Percentiles rank a stretch among this genome's conserved stretches.
Conservation (phyloP, 2,797 vertebrate species). For the Dallia pectoralis region DNA sequence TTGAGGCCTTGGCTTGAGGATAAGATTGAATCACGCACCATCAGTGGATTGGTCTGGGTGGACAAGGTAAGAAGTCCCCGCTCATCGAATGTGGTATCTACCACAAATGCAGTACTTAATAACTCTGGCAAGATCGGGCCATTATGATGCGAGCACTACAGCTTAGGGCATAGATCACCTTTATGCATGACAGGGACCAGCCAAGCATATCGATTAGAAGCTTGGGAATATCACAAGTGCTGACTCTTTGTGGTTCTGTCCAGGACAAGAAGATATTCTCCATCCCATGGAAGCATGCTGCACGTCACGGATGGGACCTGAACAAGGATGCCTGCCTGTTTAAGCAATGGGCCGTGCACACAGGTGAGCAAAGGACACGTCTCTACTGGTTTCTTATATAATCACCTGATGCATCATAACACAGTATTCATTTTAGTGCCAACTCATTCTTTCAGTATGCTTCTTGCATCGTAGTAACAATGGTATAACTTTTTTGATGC, state of each 20-base stretch:
- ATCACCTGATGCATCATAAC: too few species aligned
- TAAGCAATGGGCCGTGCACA: constrained; percentile 93
- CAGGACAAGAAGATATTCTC: constrained; percentile 89
- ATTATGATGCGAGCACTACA: neutral
- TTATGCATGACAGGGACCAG: neutral
- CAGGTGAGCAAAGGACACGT: constrained; percentile 65
- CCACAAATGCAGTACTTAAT: neutral
- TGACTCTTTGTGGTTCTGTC: constrained; percentile 9
- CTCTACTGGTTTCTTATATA: neutral
- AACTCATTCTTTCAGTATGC: neutral
- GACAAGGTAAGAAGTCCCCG: constrained; percentile 64
- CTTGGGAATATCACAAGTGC: neutral
- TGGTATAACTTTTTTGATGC: constrained; percentile 17
- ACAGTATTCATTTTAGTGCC: neutral
- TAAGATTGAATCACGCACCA: constrained; percentile 65
- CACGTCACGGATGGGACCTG: constrained; percentile 94
- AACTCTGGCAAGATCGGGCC: neutral
- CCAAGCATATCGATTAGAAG: neutral
- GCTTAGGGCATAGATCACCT: neutral
- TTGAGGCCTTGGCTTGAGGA: constrained; percentile 79
- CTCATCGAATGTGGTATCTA: neutral
- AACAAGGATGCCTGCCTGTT: constrained; percentile 93
- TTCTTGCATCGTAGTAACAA: neutral
- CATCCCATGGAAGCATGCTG: constrained; percentile 96
- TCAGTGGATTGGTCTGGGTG: constrained; percentile 70